phyloP scores from a whole-genome alignment of 2,113 vertebrate genomes.

The Panurus biarmicus region DNA sequence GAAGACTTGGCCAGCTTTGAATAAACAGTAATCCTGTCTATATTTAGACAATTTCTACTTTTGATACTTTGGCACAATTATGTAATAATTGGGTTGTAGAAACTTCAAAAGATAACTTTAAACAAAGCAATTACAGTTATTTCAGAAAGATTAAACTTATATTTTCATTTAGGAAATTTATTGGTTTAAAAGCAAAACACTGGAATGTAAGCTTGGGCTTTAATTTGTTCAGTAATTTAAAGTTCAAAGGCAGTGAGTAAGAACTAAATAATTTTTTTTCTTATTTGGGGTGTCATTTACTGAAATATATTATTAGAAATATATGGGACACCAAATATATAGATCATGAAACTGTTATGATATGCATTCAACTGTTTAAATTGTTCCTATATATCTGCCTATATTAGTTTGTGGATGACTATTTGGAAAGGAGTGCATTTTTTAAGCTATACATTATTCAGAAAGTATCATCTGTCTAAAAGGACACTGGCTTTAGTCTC shows the following conservation, averaged over 20 bases:
- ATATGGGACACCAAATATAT: background rate
- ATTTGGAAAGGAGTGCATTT: background rate
- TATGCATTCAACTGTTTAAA: background rate
- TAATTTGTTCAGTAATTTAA: background rate
- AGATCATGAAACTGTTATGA: background rate
- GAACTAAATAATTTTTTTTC: background rate
- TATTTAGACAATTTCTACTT: background rate
- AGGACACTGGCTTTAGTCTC: background rate
- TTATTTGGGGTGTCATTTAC: background rate
- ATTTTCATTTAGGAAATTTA: background rate
- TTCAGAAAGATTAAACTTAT: background rate
- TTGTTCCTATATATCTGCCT: background rate
- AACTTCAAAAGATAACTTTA: background rate
- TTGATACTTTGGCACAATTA: background rate
- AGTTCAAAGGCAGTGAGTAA: background rate
- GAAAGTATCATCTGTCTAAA: background rate
- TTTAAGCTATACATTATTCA: background rate
- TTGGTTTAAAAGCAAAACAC: background rate
- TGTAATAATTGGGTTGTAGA: background rate
- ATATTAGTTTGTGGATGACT: background rate
- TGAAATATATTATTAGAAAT: background rate
- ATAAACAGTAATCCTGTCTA: background rate
- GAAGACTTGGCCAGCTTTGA: background rate
- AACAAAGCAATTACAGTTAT: background rate
- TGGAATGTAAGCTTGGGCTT: background rate